Evolutionary conservation across 2,888 invertebrate species (phyloP).

Genomic region (Gortyna flavago): DNA sequence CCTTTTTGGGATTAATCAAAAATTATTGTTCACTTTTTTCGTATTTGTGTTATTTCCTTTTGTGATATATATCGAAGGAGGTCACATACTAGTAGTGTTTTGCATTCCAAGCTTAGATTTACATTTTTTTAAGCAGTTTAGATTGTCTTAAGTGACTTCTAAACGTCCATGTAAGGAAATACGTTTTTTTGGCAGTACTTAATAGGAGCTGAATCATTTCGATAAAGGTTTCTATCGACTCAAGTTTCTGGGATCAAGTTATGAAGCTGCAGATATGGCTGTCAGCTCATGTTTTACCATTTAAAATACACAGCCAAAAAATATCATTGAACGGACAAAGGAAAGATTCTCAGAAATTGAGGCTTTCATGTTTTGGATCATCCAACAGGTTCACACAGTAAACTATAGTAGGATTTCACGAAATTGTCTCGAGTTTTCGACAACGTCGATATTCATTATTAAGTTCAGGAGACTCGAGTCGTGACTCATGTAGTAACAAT

Average conservation of each 20-base stretch:
- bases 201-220: background rate
- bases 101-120: slow-evolving; percentile 5
- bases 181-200: too few relatives aligned
- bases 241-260: background rate
- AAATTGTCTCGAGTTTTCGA: background rate
- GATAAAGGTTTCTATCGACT: background rate
- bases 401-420: background rate
- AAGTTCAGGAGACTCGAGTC: background rate
- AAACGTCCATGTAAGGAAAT: background rate
- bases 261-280: background rate
- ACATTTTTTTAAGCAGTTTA: slow-evolving; percentile 15
- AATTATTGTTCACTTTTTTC: slow-evolving; percentile 22
- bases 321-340: background rate
- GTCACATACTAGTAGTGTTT: slow-evolving; percentile 18
- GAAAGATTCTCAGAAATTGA: background rate
- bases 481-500: background rate
- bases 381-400: background rate
- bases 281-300: background rate
- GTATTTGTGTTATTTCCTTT: slow-evolving; percentile 36
- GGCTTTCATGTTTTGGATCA: background rate
- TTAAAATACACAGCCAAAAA: too few relatives aligned
- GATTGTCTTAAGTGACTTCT: background rate
- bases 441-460: background rate
- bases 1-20: slow-evolving; percentile 38
- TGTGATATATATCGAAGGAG: slow-evolving; percentile 42